Evolutionary conservation across 1,140 invertebrate species (phyloP).

Genomic region (Brachionus manjavacas): DNA sequence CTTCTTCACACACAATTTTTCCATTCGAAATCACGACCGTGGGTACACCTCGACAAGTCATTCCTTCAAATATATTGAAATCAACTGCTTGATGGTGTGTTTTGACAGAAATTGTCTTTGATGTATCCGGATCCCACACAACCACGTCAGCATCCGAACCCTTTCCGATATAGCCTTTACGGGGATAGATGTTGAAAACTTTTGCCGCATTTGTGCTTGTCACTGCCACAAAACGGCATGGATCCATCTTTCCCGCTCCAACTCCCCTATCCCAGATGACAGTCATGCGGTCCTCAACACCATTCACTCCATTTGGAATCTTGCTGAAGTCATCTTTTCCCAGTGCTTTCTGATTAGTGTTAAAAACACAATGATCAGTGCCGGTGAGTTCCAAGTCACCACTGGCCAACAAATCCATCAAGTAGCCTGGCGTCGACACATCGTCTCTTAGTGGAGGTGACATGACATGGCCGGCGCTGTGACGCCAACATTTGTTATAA

Average conservation of each 20-base stretch:
- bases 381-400: constrained; percentile 84
- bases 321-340: constrained; percentile 87
- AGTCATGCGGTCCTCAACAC: constrained; percentile 92
- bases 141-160: constrained; percentile 96
- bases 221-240: constrained; percentile 87
- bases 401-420: constrained; percentile 78
- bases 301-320: constrained; percentile 97
- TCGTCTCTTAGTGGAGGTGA: constrained; percentile 84
- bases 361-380: constrained; percentile 95
- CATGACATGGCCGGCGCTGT: constrained; percentile 82
- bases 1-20: constrained; percentile 43
- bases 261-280: constrained; percentile 98
- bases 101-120: constrained; percentile 79
- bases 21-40: constrained; percentile 42
- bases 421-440: constrained; percentile 70
- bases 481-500: constrained; percentile 65
- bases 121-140: constrained; percentile 84
- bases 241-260: constrained; percentile 76
- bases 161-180: constrained; percentile 83
- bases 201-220: constrained; percentile 93
- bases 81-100: constrained; percentile 87
- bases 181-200: constrained; percentile 94
- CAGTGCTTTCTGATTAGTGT: constrained; percentile 77
- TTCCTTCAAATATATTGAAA: constrained; percentile 95
- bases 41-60: constrained; percentile 45